These are phyloP conservation scores for Oxygymnocypris stewartii DNA, from an alignment of 2,113 vertebrate genomes.

Conservation along the genomic window DNA sequence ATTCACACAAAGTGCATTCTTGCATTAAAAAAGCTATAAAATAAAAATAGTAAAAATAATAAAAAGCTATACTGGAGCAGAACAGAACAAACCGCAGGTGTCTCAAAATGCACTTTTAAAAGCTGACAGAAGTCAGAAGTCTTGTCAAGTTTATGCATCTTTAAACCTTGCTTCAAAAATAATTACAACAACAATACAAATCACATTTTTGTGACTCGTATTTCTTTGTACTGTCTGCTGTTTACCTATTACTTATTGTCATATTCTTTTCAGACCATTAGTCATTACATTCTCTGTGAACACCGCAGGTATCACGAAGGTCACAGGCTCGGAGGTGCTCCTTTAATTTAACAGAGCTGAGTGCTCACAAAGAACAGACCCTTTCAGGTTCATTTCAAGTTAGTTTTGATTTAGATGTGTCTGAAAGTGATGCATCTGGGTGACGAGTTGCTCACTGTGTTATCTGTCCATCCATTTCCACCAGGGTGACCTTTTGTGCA, in stretches of 20 bases:
- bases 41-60: too few species aligned
- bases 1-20: not conserved
- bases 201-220: not conserved
- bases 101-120: not conserved
- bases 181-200: not conserved
- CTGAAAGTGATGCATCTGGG: not conserved
- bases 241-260: not conserved
- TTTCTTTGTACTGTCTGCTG: not conserved
- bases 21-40: not conserved
- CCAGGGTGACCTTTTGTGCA: not conserved
- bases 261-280: not conserved
- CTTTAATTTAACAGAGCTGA: conserved; percentile 1
- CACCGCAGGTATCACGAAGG: not conserved
- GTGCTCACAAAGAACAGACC: not conserved
- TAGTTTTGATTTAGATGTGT: not conserved
- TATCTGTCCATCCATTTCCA: not conserved
- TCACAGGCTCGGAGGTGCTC: not conserved
- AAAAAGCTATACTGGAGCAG: too few species aligned
- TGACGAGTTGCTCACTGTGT: not conserved
- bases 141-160: not conserved
- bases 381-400: not conserved
- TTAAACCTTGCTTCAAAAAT: not conserved
- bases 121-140: not conserved
- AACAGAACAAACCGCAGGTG: not conserved
- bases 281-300: not conserved